Evolutionary conservation across 1,140 invertebrate genomes (phyloP).

Genomic region (Rhyzopertha dominica): DNA sequence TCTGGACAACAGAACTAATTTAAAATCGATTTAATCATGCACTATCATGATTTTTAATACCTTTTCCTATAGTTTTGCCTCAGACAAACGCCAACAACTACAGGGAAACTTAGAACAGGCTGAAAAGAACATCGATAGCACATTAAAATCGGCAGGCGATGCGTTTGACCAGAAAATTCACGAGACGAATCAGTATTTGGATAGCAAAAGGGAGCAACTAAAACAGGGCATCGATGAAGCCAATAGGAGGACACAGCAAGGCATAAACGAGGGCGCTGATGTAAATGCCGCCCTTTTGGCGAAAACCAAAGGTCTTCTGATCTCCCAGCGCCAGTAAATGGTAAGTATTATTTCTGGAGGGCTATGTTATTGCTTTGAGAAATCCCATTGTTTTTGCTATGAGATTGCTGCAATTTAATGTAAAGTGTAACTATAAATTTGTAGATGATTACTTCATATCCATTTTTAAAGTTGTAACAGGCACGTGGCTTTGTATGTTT

Average conservation of each 20-base stretch:
- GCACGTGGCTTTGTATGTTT: too few species aligned
- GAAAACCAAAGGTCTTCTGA: slow-evolving; percentile 21
- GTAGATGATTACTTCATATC: too few species aligned
- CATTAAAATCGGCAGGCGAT: not conserved
- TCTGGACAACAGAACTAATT: too few species aligned
- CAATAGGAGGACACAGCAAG: slow-evolving; percentile 28
- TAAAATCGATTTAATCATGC: too few species aligned
- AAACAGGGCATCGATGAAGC: slow-evolving; percentile 24
- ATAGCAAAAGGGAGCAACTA: slow-evolving; percentile 15
- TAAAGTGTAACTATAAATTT: too few species aligned
- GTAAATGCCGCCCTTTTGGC: slow-evolving; percentile 24
- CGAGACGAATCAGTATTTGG: slow-evolving; percentile 19
- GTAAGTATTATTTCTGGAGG: not conserved
- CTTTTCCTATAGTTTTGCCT: too few species aligned
- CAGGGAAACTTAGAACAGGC: too few species aligned
- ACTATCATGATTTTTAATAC: too few species aligned
- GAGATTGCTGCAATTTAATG: too few species aligned
- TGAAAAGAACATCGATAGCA: not conserved
- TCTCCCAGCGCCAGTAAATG: too few species aligned
- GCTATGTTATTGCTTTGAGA: not conserved
- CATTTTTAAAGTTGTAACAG: too few species aligned
- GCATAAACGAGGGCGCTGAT: slow-evolving; percentile 22
- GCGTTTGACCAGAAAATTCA: slow-evolving; percentile 22
- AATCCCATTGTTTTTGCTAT: not conserved
- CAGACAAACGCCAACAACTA: too few species aligned